Evolutionary conservation across 2,888 invertebrate species (phyloP).

Genomic region (Ischnus inquisitorius): DNA sequence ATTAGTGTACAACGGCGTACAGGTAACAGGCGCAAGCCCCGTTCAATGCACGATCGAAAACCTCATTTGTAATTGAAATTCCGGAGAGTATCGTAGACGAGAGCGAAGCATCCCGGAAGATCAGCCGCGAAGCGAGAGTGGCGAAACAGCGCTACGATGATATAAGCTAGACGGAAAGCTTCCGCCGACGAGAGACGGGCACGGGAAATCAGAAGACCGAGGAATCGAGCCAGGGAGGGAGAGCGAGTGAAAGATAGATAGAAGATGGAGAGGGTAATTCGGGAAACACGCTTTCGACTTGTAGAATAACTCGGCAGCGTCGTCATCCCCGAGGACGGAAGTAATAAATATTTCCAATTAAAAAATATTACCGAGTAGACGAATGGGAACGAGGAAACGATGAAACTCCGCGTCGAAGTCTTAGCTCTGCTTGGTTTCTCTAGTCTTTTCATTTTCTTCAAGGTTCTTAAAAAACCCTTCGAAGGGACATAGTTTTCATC

Average conservation of each 20-base stretch:
- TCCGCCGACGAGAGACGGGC: neutral
- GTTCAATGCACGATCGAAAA: conserved; percentile 1
- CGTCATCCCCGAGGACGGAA: conserved; percentile 26
- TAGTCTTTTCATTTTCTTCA: neutral
- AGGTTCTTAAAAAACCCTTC: neutral
- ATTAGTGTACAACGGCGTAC: neutral
- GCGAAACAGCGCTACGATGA: neutral
- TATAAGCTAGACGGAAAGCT: conserved; percentile 1
- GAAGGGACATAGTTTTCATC: neutral
- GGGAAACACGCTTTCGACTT: conserved; percentile 26
- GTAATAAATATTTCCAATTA: conserved; percentile 71
- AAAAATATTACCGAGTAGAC: neutral
- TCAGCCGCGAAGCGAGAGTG: conserved; percentile 3
- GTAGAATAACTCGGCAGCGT: conserved; percentile 39
- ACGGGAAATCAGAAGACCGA: conserved; percentile 14
- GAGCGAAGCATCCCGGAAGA: neutral
- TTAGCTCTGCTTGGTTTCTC: neutral
- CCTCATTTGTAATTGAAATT: conserved; percentile 61
- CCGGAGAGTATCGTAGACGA: conserved; percentile 18
- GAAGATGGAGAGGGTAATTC: conserved; percentile 40
- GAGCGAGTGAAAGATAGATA: conserved; percentile 7
- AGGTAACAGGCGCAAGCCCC: neutral
- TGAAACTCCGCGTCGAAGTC: neutral
- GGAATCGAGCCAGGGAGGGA: conserved; percentile 7
- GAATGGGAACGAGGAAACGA: neutral